These are phyloP conservation scores for Corapipo altera DNA, from an alignment of 2,113 vertebrate genomes.

Conservation along the genomic window DNA sequence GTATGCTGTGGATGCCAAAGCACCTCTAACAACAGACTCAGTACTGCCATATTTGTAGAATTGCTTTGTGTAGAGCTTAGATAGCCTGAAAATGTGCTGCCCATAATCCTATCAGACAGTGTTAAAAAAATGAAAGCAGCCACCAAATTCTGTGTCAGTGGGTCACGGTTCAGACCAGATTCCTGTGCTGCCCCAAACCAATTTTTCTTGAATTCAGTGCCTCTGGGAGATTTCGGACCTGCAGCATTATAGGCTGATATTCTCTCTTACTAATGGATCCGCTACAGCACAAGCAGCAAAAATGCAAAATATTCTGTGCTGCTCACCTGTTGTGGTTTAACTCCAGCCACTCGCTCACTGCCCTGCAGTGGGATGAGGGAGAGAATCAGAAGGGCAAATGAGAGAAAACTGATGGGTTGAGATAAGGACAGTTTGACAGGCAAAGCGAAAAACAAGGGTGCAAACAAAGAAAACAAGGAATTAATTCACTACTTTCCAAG, in stretches of 20 bases:
- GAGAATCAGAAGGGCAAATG: not conserved
- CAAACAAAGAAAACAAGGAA: not conserved
- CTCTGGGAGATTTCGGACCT: not conserved
- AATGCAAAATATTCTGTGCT: not conserved
- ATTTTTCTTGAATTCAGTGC: not conserved
- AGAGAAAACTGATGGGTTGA: not conserved
- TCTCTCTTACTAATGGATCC: not conserved
- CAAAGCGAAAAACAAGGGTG: not conserved
- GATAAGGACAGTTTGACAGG: not conserved
- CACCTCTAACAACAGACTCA: not conserved
- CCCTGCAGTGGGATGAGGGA: not conserved
- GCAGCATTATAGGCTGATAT: not conserved
- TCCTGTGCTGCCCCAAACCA: not conserved
- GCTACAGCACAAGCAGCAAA: not conserved
- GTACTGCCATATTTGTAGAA: not conserved
- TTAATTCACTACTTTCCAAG: not conserved
- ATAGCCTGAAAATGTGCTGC: not conserved
- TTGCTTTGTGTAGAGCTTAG: not conserved
- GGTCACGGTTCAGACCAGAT: not conserved
- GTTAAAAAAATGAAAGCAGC: not conserved
- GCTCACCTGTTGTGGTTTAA: not conserved
- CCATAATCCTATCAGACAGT: not conserved
- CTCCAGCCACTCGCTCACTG: not conserved
- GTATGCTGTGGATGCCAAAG: not conserved
- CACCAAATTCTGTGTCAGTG: not conserved